Evolutionary conservation across 2,797 vertebrate species (phyloP).

Genomic region (Lemur catta): DNA sequence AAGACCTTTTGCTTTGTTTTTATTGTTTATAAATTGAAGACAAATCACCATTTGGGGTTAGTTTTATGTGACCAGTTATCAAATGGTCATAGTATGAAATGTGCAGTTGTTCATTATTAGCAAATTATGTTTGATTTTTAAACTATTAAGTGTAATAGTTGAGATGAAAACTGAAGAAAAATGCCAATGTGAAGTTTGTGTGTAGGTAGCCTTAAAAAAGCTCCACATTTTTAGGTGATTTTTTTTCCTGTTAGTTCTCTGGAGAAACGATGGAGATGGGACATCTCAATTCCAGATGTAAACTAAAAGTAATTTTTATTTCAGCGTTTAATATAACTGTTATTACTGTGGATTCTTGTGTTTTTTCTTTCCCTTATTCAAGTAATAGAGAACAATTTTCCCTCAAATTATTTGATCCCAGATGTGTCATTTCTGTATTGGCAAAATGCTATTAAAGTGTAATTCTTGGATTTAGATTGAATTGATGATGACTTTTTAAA

Average conservation of each 20-base stretch:
- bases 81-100: background rate
- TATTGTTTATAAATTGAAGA: slow-evolving; percentile 62
- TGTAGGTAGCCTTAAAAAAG: slow-evolving; percentile 59
- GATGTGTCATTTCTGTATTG: slow-evolving; percentile 30
- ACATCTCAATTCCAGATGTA: slow-evolving; percentile 59
- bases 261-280: background rate
- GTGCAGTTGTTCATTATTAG: slow-evolving; percentile 23
- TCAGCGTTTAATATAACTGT: slow-evolving; percentile 60
- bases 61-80: slow-evolving; percentile 31
- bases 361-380: slow-evolving; percentile 52
- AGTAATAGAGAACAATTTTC: slow-evolving; percentile 34
- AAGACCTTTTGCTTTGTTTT: slow-evolving; percentile 74
- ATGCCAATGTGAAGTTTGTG: slow-evolving; percentile 60
- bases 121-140: slow-evolving; percentile 75
- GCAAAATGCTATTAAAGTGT: slow-evolving; percentile 56
- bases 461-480: slow-evolving; percentile 63
- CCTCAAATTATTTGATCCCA: slow-evolving; percentile 34
- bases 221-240: slow-evolving; percentile 47
- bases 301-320: slow-evolving; percentile 72
- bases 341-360: slow-evolving; percentile 69
- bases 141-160: slow-evolving; percentile 53
- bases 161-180: slow-evolving; percentile 40
- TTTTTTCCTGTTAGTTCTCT: slow-evolving; percentile 30
- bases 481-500: slow-evolving; percentile 59
- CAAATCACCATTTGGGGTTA: slow-evolving; percentile 49